Evolutionary conservation across 2,888 invertebrate species (phyloP).

Genomic region (Eristalis pertinax): DNA sequence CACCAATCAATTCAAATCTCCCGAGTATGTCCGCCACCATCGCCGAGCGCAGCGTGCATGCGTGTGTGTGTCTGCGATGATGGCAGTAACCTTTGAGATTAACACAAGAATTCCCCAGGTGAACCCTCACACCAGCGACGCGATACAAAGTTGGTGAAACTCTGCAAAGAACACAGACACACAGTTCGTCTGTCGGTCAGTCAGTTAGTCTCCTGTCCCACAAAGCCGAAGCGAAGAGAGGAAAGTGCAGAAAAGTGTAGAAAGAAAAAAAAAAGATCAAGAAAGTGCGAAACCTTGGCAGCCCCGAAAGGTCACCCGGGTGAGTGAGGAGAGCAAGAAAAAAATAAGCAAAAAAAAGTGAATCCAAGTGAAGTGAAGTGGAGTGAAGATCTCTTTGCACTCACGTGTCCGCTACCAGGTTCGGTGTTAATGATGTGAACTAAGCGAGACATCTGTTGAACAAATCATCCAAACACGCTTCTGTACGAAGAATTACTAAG

Average conservation of each 20-base stretch:
- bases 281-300: conserved; percentile 21
- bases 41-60: background rate
- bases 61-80: conserved; percentile 20
- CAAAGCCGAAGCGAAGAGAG: conserved; percentile 11
- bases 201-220: background rate
- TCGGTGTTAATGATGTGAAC: conserved; percentile 46
- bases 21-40: conserved; percentile 16
- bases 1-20: conserved; percentile 57
- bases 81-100: conserved; percentile 8
- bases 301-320: conserved; percentile 29
- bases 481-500: conserved; percentile 14
- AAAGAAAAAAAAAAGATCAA: conserved; percentile 11
- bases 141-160: conserved; percentile 3
- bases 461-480: background rate
- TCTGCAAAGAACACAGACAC: background rate
- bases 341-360: background rate
- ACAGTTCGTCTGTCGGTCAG: background rate
- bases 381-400: conserved; percentile 2
- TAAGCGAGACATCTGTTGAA: conserved; percentile 3
- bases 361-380: background rate
- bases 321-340: conserved; percentile 16
- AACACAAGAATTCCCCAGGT: conserved; percentile 29
- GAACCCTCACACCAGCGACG: background rate
- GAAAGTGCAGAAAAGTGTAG: background rate
- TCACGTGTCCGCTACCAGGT: background rate